These are phyloP conservation scores for Dione juno DNA, from an alignment of 2,888 invertebrate species.

Conservation along the genomic window DNA sequence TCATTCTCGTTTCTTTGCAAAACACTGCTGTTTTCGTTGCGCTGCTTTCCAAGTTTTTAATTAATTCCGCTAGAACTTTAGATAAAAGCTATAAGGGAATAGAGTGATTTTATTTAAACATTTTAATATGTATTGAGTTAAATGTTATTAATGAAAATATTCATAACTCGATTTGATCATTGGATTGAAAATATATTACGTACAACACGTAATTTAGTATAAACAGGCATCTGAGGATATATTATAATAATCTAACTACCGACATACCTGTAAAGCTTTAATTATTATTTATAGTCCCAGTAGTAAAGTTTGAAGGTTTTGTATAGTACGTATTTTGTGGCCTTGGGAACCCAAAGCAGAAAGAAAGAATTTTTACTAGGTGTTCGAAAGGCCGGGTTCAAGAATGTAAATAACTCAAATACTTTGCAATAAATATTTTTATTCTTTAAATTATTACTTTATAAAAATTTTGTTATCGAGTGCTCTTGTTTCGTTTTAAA, in stretches of 20 bases:
- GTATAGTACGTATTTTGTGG: too few relatives aligned
- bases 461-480: not conserved
- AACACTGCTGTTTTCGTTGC: constrained; percentile 19
- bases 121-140: not conserved
- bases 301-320: too few relatives aligned
- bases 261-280: not conserved
- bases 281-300: not conserved
- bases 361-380: too few relatives aligned
- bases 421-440: not conserved
- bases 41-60: constrained; percentile 30
- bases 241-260: too few relatives aligned
- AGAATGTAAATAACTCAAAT: too few relatives aligned
- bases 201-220: too few relatives aligned
- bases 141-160: not conserved
- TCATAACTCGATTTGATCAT: too few relatives aligned
- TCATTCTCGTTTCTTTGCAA: constrained; percentile 22
- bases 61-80: constrained; percentile 25
- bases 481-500: not conserved
- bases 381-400: too few relatives aligned
- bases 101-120: constrained; percentile 13
- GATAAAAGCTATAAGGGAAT: constrained; percentile 16
- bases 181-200: too few relatives aligned
- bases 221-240: too few relatives aligned
- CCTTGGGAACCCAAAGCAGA: too few relatives aligned
- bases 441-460: not conserved